These are phyloP conservation scores for Steatornis caripensis DNA, from an alignment of 2,113 vertebrate genomes.

Conservation along the genomic window DNA sequence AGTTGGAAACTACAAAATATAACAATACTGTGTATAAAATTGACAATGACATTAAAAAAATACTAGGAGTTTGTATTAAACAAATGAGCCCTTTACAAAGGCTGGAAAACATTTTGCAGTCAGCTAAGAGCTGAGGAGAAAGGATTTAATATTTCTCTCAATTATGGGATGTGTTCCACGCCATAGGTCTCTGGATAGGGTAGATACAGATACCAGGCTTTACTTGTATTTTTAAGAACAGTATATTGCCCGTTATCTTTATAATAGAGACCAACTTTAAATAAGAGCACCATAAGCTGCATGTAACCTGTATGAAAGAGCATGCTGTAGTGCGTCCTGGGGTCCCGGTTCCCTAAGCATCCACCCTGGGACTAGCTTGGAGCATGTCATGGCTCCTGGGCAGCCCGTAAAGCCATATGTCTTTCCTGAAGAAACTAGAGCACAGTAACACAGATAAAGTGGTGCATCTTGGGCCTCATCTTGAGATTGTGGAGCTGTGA, in stretches of 20 bases:
- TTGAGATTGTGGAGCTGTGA: neutral
- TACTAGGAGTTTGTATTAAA: neutral
- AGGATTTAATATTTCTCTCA: neutral
- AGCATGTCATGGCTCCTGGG: neutral
- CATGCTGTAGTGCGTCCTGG: neutral
- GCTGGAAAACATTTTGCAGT: neutral
- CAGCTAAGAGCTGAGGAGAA: neutral
- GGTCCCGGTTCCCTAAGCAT: neutral
- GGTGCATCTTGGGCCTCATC: neutral
- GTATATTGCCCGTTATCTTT: accelerated
- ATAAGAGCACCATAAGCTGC: neutral
- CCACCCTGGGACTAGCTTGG: neutral
- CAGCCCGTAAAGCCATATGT: neutral
- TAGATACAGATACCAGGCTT: neutral
- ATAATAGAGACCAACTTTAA: neutral
- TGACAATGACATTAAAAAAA: neutral
- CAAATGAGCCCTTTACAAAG: neutral
- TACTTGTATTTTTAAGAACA: neutral
- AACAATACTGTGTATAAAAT: neutral
- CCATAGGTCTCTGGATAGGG: neutral
- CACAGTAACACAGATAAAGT: neutral
- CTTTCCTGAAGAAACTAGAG: neutral
- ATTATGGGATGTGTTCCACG: neutral
- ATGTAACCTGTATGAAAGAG: neutral
- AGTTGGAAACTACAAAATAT: neutral